A percentile compares a stretch with the other conserved stretches of the same genome.
Conservation (phyloP, 2,888 invertebrate species). For the Leucozona laternaria region DNA sequence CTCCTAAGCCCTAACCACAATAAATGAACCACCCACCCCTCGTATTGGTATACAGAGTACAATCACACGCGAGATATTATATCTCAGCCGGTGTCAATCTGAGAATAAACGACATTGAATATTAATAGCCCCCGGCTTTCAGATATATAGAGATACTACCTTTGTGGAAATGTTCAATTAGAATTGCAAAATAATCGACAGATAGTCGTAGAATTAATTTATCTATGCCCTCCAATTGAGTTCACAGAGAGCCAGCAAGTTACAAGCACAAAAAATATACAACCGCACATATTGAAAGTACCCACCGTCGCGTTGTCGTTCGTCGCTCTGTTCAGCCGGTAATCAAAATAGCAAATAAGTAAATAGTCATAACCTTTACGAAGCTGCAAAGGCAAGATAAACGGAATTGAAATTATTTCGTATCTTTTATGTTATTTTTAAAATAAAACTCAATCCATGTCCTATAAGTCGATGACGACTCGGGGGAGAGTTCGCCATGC, state of each 20-base stretch:
- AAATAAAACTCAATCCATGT: constrained; percentile 55
- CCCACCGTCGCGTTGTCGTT: background rate
- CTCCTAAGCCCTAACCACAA: background rate
- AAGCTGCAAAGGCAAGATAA: constrained; percentile 15
- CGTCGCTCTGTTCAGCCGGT: constrained; percentile 18
- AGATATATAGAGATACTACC: constrained; percentile 35
- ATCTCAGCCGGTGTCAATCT: constrained; percentile 66
- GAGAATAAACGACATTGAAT: constrained; percentile 70
- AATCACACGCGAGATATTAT: constrained; percentile 60
- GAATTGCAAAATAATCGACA: constrained; percentile 75
- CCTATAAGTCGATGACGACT: constrained; percentile 9
- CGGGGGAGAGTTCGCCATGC: constrained; percentile 9
- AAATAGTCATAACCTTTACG: constrained; percentile 29
- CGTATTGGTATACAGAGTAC: background rate
- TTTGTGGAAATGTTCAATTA: constrained; percentile 69
- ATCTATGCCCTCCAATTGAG: constrained; percentile 71
- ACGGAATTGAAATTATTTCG: constrained; percentile 34
- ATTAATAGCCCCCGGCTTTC: constrained; percentile 55
- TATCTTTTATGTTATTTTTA: constrained; percentile 15
- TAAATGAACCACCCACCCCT: constrained; percentile 24
- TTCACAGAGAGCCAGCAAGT: constrained; percentile 38
- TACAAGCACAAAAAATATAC: background rate
- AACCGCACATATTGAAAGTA: background rate
- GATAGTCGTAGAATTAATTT: constrained; percentile 71
- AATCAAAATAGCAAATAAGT: constrained; percentile 43